A percentile compares a stretch with the other conserved stretches of the same genome.
Evolutionary conservation across 2,797 vertebrate species (phyloP).

Genomic region (Gouania willdenowi): DNA sequence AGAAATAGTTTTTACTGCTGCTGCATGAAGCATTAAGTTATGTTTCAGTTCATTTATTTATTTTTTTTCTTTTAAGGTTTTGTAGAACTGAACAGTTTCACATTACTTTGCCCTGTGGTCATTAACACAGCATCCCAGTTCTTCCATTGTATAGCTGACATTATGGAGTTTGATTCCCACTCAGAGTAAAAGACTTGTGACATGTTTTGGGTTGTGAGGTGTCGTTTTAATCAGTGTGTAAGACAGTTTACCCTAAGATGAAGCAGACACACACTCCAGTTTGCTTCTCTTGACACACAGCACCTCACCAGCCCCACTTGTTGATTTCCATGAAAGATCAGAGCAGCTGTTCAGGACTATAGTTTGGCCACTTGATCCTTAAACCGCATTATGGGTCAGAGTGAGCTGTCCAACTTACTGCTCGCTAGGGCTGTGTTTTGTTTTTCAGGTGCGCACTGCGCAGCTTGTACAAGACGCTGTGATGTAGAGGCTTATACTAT

Average conservation of each 20-base stretch:
- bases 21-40: no score
- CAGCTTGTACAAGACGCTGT: constrained; percentile 27
- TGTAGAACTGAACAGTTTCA: no score
- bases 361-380: constrained; percentile 65
- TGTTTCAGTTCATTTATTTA: no score
- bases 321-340: constrained; percentile 72
- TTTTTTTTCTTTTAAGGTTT: no score
- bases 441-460: constrained; percentile 53
- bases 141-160: no score
- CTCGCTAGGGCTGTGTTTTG: constrained; percentile 38
- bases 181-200: no score
- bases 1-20: no score
- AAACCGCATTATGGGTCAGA: constrained; percentile 56
- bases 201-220: no score
- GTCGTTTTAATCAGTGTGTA: constrained; percentile 13
- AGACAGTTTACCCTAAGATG: constrained; percentile 14
- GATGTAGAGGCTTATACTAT: constrained; percentile 16
- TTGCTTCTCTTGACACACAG: constrained; percentile 17
- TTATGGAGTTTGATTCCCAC: no score
- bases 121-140: constrained; percentile 1
- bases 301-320: constrained; percentile 47
- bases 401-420: constrained; percentile 41
- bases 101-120: no score
- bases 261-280: constrained; percentile 11
- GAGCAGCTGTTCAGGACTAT: constrained; percentile 68